Conservation (phyloP, 2,888 invertebrate species). For the Bruchidius siliquastri region DNA sequence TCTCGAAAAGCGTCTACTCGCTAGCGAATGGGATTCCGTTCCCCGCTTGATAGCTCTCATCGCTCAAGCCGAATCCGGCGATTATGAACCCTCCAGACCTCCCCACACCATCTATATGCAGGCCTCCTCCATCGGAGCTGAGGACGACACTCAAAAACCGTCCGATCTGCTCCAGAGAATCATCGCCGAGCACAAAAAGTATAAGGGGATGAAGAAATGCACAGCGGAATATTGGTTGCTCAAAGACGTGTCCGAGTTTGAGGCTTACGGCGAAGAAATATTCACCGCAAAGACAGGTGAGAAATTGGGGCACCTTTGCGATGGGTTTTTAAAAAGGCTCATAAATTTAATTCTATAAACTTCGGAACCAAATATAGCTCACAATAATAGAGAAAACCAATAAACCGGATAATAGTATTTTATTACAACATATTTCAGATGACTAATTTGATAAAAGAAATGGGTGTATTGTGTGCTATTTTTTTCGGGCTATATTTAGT, state of each 20-base stretch:
- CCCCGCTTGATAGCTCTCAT: constrained; percentile 71
- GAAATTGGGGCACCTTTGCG: neutral
- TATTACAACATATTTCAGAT: neutral
- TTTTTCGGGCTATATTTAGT: neutral
- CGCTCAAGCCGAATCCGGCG: constrained; percentile 70
- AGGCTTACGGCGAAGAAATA: constrained; percentile 79
- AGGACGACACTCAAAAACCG: constrained; percentile 54
- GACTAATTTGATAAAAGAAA: neutral
- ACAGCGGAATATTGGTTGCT: constrained; percentile 80
- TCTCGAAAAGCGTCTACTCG: constrained; percentile 66
- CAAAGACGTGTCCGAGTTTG: constrained; percentile 73
- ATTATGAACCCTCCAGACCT: constrained; percentile 59
- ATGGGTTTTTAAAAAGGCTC: too few relatives aligned
- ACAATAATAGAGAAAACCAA: too few relatives aligned
- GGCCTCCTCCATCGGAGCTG: constrained; percentile 58
- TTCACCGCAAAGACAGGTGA: constrained; percentile 61
- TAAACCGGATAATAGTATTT: too few relatives aligned
- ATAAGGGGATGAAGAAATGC: constrained; percentile 59
- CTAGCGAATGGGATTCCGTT: constrained; percentile 64
- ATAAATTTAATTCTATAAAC: too few relatives aligned
- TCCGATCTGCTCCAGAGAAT: constrained; percentile 60
- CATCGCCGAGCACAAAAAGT: constrained; percentile 58
- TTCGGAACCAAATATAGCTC: too few relatives aligned
- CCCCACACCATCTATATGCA: constrained; percentile 60
- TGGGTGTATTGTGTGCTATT: neutral